Conservation (phyloP, 37 sponge, comb jelly and placozoan species). For the Tethya wilhelma region DNA sequence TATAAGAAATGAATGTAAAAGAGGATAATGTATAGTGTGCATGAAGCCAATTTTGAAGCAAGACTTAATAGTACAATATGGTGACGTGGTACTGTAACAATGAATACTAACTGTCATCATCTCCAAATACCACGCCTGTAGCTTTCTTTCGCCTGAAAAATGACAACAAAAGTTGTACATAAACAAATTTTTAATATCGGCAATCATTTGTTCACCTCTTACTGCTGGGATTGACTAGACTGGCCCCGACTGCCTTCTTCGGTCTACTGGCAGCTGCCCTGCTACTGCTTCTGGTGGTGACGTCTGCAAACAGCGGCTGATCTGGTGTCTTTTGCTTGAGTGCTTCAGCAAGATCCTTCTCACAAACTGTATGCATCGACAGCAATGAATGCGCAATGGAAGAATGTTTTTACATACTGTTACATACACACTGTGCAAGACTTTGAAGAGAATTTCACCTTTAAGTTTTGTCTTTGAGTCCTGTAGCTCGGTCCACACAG, state of each 20-base stretch:
- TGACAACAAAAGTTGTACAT: background rate
- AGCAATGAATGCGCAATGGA: too few species aligned
- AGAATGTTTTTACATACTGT: too few species aligned
- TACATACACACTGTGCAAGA: too few species aligned
- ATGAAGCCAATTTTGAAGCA: too few species aligned
- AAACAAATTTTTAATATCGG: background rate
- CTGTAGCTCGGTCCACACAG: constrained; percentile 11
- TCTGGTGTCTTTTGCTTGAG: too few species aligned
- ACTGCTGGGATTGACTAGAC: constrained; percentile 59
- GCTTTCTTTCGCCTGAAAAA: constrained; percentile 53
- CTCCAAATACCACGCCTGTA: constrained; percentile 64
- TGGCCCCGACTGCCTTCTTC: constrained; percentile 53
- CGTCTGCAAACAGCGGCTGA: background rate
- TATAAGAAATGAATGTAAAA: too few species aligned
- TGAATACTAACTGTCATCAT: constrained; percentile 1
- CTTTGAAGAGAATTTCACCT: too few species aligned
- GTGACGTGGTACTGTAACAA: too few species aligned
- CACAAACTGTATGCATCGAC: too few species aligned
- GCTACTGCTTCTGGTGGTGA: background rate
- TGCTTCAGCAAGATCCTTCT: background rate
- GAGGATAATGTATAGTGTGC: too few species aligned
- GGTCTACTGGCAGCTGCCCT: background rate
- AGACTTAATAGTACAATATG: too few species aligned
- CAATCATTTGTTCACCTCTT: too few species aligned
- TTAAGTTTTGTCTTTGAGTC: constrained; percentile 14